Percentiles rank a stretch among this genome's conserved stretches.
Evolutionary conservation across 2,113 vertebrate genomes (phyloP).

Genomic region (Passer montanus): DNA sequence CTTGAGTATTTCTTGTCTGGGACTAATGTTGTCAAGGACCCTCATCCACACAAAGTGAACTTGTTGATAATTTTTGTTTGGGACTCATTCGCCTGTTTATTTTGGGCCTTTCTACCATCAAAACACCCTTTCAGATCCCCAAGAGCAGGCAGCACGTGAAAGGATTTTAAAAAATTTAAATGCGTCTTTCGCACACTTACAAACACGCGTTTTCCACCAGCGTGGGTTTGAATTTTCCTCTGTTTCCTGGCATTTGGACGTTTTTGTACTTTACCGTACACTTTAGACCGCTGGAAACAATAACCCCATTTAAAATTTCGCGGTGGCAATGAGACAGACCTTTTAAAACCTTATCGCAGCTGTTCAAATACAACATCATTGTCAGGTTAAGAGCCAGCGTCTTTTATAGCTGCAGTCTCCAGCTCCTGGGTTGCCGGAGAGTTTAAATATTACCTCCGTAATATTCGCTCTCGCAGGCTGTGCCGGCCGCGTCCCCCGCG

Average conservation of each 20-base stretch:
- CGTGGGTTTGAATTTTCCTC: constrained; percentile 2
- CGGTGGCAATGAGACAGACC: constrained; percentile 85
- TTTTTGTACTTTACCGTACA: constrained; percentile 43
- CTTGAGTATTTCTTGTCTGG: not conserved
- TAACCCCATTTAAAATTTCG: constrained; percentile 75
- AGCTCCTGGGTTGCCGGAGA: constrained; percentile 25
- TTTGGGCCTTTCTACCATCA: constrained; percentile 20
- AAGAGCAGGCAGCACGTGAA: constrained; percentile 19
- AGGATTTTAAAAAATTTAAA: not conserved
- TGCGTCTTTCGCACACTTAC: not conserved
- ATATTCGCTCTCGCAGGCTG: constrained; percentile 10
- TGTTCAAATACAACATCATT: constrained; percentile 90
- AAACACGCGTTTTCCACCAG: not conserved
- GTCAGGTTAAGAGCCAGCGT: constrained; percentile 83
- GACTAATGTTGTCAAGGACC: not conserved
- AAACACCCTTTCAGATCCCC: not conserved
- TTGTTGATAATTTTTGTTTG: constrained; percentile 63
- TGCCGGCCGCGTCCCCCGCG: not conserved
- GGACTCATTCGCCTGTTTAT: constrained; percentile 38
- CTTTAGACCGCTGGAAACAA: constrained; percentile 70
- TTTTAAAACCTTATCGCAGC: constrained; percentile 82
- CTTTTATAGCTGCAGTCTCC: constrained; percentile 67
- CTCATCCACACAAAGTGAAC: constrained; percentile 51
- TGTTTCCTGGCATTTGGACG: constrained; percentile 55
- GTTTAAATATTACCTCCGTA: constrained; percentile 68